Evolutionary conservation across 2,888 invertebrate genomes (phyloP), one percentile per base, ranked within the genome.

Genomic region (Acheta domesticus): DNA sequence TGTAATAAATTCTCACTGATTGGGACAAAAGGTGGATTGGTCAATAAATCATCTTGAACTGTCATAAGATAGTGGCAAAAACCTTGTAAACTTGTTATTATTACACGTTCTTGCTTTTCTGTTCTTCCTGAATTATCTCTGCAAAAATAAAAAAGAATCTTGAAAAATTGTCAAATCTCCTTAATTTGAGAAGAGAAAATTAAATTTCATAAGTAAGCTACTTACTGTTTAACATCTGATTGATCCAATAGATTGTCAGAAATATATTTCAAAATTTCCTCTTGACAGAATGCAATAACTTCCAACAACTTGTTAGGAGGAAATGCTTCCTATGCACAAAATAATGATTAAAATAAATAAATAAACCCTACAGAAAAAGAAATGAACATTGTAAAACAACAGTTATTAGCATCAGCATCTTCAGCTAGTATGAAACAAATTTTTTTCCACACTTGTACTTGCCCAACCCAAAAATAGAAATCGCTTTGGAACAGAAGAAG

Each of bases 271-370:
- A 95, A 84, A 80, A 97, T 93, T 87, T 97, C 96, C 75, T 89
- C 89, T 85, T 94, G 94, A 86, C 96, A 97, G 88, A 94, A 95
- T 11, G 91, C 86, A 78, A 96, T 90, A 14, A 94, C 96, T 85
- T 95, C 94, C 2, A 91, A 89, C 78, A 94, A 88, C 87, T 96
- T 97, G 77, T 89, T 90, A 12, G 91, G 88, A 0, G 96, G 92
- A 86, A 98, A 98, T 0, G 95, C 93, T 81, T 89, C 90, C 91
- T 93, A 86, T 82, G 86, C 86, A 80, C 78, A 80, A 82, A 81
- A 20, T n/a, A n/a, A n/a, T n/a, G n/a, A n/a, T n/a, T n/a, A n/a
- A n/a, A n/a, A n/a, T n/a, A n/a, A n/a, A n/a, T n/a, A n/a, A n/a
- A n/a, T n/a, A n/a, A n/a, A n/a, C n/a, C n/a, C n/a, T n/a, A n/a